Percentiles rank a stretch among this genome's conserved stretches.
These are phyloP conservation scores for Rhynchopsitta pachyrhyncha DNA, from an alignment of 2,113 vertebrate species.

Conservation along the genomic window DNA sequence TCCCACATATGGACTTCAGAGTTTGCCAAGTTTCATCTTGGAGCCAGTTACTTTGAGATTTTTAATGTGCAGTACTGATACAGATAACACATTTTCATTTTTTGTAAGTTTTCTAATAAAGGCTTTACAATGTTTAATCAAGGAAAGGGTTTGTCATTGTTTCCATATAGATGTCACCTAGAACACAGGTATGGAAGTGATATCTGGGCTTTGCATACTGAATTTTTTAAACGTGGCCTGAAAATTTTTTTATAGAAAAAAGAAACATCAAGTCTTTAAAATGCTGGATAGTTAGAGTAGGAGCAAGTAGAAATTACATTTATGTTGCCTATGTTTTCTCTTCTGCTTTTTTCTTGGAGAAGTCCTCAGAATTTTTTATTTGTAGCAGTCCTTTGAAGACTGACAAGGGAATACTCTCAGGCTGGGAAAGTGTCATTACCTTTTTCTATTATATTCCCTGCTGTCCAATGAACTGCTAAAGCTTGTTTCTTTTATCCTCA, in stretches of 20 bases:
- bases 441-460: neutral
- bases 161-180: neutral
- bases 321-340: neutral
- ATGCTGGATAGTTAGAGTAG: neutral
- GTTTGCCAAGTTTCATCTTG: constrained; percentile 45
- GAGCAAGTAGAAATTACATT: neutral
- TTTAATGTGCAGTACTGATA: neutral
- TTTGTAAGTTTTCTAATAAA: constrained; percentile 14
- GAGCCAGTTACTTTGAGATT: constrained; percentile 26
- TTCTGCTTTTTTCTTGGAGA: neutral
- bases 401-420: neutral
- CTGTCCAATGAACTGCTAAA: neutral
- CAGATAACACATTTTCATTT: constrained; percentile 27
- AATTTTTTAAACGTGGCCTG: neutral
- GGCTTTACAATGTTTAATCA: neutral
- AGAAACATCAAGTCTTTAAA: neutral
- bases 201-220: neutral
- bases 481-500: neutral
- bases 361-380: neutral
- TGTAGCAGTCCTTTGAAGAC: neutral
- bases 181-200: neutral
- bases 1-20: constrained; percentile 50
- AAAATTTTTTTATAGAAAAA: neutral
- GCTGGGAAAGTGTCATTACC: neutral
- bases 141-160: neutral